Base-by-base conservation (phyloP, 2,113 vertebrate species). In the Geococcyx californianus region DNA sequence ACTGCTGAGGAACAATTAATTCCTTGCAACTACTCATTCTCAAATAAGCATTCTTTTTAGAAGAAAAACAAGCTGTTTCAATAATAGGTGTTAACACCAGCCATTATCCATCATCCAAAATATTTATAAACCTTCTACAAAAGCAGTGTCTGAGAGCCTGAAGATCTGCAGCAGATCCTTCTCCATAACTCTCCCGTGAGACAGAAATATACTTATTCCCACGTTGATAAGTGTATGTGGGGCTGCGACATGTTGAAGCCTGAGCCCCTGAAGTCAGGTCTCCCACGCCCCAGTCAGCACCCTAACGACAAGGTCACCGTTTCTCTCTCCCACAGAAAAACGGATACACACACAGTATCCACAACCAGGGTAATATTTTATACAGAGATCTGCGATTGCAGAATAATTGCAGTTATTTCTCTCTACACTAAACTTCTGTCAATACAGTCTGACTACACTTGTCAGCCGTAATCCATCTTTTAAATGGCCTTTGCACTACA, bases 381-480 rank as follows among this genome's bases (percentile, higher is more conserved):
- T 86, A 96, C 90, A 90, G 81, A 96, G 94, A 78, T 72, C 66
- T 72, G 75, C 6, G 3, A 92, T 52, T 86, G 79, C 85, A 77
- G 95, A 95, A 88, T 94, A 88, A 95, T 83, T 94, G 90, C 85
- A 69, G 94, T 93, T 96, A 84, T 89, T 96, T 92, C 88, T 96
- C 95, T 68, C 88, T 90, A 96, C 86, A 92, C 87, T 86, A 96
- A 94, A 95, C 93, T 96, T 96, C 74, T 94, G 95, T 96, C 95
- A 96, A 92, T 95, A 96, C 60, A 89, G 79, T 23, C 91, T 84
- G 91, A 90, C 89, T 89, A 62, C 3, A 29, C 79, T 83, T 96
- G 94, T 95, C 94, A 96, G 96, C 85, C 86, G 79, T 23, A 97
- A 96, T 96, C 93, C 94, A 93, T 96, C 96, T 96, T 95, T 84